Base-by-base conservation (phyloP, 2,888 invertebrate species). In the Tinea trinotella region DNA sequence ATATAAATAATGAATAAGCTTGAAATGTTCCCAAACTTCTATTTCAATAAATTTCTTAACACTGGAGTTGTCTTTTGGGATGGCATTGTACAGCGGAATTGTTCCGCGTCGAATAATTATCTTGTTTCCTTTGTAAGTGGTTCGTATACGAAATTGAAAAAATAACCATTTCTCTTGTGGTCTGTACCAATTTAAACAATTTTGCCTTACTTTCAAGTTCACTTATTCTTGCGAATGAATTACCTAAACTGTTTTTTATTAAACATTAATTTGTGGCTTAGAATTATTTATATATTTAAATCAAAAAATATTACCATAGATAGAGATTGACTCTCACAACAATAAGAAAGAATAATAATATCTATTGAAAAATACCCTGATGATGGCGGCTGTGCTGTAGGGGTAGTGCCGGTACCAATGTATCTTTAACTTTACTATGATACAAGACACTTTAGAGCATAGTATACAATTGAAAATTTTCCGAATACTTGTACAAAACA, bases 1-100 rank as follows among this genome's bases (percentile, higher is more conserved):
- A 56, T 58, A 56, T 58, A 58, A 58, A 58, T 53, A 40, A 53
- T 53, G 58, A 58, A 55, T 55, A 55, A 54, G 54, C 49, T 54
- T 53, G 55, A 56, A 56, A 53, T 20, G 17, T 44, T 49, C 48
- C 48, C n/a, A 56, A 58, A 58, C 56, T 58, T 58, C 54, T 50
- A 24, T 50, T 18, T 50, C 50, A 50, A 50, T 50, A 50, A 50
- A 50, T 50, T 50, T 50, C 50, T 50, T 50, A 24, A 24, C 50
- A 50, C 50, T 10, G 24, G 24, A 50, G 24, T 50, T 50, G 48
- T 50, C 46, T 24, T 50, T 22, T 20, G 50, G 22, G 50, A 24
- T 24, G 7, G 30, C 30, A 30, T 40, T 40, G 13, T 40, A 15
- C 15, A 40, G 1, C 7, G 40, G 13, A 12, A 15, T 40, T 40